Base-by-base conservation (phyloP, 2,888 invertebrate genomes). In the Cheilosia urbana region DNA sequence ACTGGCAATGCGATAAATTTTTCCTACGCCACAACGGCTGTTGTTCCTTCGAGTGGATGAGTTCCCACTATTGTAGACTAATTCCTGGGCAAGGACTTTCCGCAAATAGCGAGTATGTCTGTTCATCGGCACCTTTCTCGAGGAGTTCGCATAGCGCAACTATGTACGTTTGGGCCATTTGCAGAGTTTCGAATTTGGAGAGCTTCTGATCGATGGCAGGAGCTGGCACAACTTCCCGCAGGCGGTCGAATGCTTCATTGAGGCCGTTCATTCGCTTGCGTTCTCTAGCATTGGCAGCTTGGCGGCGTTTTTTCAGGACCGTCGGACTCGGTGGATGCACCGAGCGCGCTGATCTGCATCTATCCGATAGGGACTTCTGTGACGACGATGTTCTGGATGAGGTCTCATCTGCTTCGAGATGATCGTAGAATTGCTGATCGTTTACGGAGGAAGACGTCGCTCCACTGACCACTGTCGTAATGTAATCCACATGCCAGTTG, bases 81-180 rank as follows among this genome's bases (percentile, higher is more conserved):
- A 87, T 82, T 73, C 80, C 87, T 63, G 84, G 84, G 60, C 82
- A 80, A 24, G 88, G 66, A 68, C 21, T 77, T 51, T 81, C 83
- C 49, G 88, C 69, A 62, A 88, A 84, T 42, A 84, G 49, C 19
- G 87, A 88, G 88, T 88, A 75, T 75, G 89, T 63, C 78, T 87
- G 30, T 87, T 89, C 89, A 60, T 89, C 89, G 34, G 75, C 78
- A 13, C 88, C 91, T 53, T 92, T 91, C 78, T 94, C 93, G 65
- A 95, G 92, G 49, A 96, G 92, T 89, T 96, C 95, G 90, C 94
- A 93, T 15, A 96, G 91, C 0, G 96, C 95, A 6, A 93, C 92
- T 72, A 96, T 96, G 89, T 96, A 96, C 6, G 95, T 95, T 89
- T 96, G 96, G 0, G 96, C 96, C 96, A 96, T 96, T 93, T 96